Conservation (phyloP, 2,113 vertebrate species). For the Thalassoma bifasciatum region DNA sequence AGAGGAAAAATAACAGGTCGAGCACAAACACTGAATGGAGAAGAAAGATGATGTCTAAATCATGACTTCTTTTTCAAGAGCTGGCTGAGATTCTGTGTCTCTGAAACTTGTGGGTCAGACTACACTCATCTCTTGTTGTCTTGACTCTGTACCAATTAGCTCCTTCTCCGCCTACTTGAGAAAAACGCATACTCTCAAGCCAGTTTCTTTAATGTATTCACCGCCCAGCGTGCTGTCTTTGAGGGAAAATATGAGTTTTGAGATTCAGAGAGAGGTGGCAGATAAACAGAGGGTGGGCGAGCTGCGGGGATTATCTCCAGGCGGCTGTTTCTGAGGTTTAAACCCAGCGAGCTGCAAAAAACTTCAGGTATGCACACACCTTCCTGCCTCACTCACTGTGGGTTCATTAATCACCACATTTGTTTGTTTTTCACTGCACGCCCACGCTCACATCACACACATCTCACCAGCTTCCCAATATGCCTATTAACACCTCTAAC, state of each 20-base stretch:
- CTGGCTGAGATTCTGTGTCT: background rate
- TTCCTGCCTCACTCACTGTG: conserved; percentile 24
- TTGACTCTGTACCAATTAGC: conserved; percentile 54
- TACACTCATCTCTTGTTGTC: conserved; percentile 40
- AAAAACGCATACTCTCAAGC: conserved; percentile 37
- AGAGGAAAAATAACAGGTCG: conserved; percentile 26
- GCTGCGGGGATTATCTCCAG: conserved; percentile 6
- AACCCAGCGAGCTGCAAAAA: conserved; percentile 37
- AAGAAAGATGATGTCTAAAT: conserved; percentile 34
- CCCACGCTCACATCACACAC: conserved; percentile 34
- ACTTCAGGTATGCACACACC: conserved; percentile 35
- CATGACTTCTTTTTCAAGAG: conserved; percentile 7
- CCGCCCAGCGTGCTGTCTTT: conserved; percentile 16
- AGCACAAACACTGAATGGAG: conserved; percentile 20
- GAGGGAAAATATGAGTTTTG: conserved; percentile 36
- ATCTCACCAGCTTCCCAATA: conserved; percentile 18
- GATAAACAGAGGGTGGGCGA: conserved; percentile 16
- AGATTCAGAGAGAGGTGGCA: conserved; percentile 29
- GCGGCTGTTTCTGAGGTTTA: conserved; percentile 33
- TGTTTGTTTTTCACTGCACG: conserved; percentile 22
- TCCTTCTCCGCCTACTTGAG: conserved; percentile 36
- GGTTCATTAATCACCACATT: conserved; percentile 63
- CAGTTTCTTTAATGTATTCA: conserved; percentile 30
- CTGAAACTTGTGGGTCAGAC: conserved; percentile 20
- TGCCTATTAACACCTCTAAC: background rate